Percentiles rank a stretch among this genome's conserved stretches.
phyloP scores from a whole-genome alignment of 2,888 invertebrate genomes.

The Metopia argyrocephala region DNA sequence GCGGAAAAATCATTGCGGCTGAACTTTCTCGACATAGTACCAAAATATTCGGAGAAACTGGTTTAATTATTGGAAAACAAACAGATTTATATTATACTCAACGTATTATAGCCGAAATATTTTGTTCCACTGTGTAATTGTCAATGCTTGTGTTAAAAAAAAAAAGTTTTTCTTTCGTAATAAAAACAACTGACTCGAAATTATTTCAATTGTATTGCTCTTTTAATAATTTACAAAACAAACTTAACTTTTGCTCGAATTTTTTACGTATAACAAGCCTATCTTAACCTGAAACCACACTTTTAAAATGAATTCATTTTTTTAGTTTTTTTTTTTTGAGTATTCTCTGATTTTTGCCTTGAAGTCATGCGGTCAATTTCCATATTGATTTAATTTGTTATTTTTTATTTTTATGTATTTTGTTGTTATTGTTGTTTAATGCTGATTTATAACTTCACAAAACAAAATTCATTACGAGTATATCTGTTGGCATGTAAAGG shows the following conservation, averaged over 20 bases:
- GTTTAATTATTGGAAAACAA: no score
- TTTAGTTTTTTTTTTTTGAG: background rate
- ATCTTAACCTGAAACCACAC: background rate
- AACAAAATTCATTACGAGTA: conserved; percentile 10
- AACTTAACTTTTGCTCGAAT: background rate
- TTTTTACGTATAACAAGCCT: background rate
- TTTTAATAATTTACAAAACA: no score
- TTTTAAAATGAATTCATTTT: background rate
- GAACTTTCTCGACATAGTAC: no score
- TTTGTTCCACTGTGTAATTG: no score
- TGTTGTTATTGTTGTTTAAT: conserved; percentile 39
- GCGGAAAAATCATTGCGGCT: no score
- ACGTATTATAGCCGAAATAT: no score
- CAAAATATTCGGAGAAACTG: no score
- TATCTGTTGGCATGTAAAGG: conserved; percentile 34
- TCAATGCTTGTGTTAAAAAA: no score
- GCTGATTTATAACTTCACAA: conserved; percentile 58
- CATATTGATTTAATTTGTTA: conserved; percentile 47
- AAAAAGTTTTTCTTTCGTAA: no score
- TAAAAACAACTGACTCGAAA: no score
- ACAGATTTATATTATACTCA: no score
- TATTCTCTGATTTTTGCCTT: background rate
- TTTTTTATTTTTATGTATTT: background rate
- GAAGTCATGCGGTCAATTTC: conserved; percentile 10
- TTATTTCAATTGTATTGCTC: no score